A percentile compares a stretch with the other conserved stretches of the same genome.
phyloP scores from a whole-genome alignment of 2,888 invertebrate species.

The Azorinus chamasolen region DNA sequence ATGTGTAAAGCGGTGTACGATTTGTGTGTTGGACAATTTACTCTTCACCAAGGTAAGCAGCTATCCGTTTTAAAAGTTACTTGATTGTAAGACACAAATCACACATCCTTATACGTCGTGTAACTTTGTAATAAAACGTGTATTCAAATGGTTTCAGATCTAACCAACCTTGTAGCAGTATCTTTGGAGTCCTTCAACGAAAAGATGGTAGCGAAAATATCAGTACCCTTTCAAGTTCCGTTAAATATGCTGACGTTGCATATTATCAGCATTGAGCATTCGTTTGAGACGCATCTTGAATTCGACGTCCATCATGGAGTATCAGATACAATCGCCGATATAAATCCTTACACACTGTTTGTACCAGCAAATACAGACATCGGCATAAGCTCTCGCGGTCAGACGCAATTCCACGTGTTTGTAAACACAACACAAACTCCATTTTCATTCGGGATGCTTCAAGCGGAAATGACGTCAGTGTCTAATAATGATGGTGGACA shows the following conservation, averaged over 20 bases:
- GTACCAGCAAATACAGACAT: constrained; percentile 46
- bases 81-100: too few relatives aligned
- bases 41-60: too few relatives aligned
- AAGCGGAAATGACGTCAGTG: constrained; percentile 35
- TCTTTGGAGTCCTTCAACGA: not conserved
- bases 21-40: too few relatives aligned
- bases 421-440: constrained; percentile 44
- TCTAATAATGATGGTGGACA: not conserved
- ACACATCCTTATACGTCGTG: too few relatives aligned
- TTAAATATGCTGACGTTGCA: constrained; percentile 32
- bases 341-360: constrained; percentile 35
- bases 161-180: constrained; percentile 8
- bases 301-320: constrained; percentile 19
- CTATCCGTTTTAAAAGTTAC: too few relatives aligned
- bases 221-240: constrained; percentile 22
- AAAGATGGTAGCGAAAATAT: constrained; percentile 13
- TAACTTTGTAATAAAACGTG: too few relatives aligned
- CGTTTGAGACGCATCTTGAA: constrained; percentile 33
- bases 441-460: constrained; percentile 50
- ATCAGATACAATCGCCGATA: constrained; percentile 8
- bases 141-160: constrained; percentile 26
- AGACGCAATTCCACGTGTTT: constrained; percentile 44
- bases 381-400: constrained; percentile 46
- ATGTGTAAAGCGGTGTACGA: too few relatives aligned
- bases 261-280: constrained; percentile 28